Evolutionary conservation across 2,797 vertebrate genomes (phyloP), one percentile per base, ranked within the genome.

Genomic region (Bradypus variegatus): DNA sequence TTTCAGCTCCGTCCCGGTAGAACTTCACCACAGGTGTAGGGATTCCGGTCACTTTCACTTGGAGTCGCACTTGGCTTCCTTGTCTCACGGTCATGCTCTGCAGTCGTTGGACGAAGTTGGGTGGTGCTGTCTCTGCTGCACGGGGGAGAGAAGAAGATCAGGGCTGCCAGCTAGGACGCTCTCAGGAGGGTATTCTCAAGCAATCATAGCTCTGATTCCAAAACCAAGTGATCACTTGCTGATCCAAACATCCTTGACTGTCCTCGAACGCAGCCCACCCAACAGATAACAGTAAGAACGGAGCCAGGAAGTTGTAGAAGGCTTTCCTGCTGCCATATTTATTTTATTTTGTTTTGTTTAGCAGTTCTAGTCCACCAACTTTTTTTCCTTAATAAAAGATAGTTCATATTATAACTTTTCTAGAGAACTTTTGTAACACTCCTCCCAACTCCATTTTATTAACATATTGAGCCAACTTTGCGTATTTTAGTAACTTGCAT

Each of bases 21-120:
- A 99, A 99, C 98, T 99, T 99, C 95, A 99, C 98, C 97, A 98
- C 98, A 97, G 99, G 99, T 97, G 98, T 98, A 97, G 99, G 99
- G 98, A 99, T 99, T 97, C 99, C 99, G 92, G 98, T 98, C 92
- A 99, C 98, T 95, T 97, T 97, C 92, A 99, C 98, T 73, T 99
- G 98, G 98, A 99, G 98, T 96, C 98, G 98, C 94, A 99, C 98
- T 98, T 98, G 98, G 98, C 98, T 99, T 98, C 99, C 98, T 96
- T 99, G 99, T 96, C 98, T 98, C 97, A 98, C 98, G 31, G 98
- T 98, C 96, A 98, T 98, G 96, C 98, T 99, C 97, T 99, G 99
- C 96, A 99, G 98, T 97, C 99, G 98, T 97, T 99, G 99, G 93
- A 98, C 96, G 92, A 99, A 99, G 96, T 98, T 99, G 8, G 99